phyloP scores from a whole-genome alignment of 2,888 invertebrate species.

The Watsonalla binaria region DNA sequence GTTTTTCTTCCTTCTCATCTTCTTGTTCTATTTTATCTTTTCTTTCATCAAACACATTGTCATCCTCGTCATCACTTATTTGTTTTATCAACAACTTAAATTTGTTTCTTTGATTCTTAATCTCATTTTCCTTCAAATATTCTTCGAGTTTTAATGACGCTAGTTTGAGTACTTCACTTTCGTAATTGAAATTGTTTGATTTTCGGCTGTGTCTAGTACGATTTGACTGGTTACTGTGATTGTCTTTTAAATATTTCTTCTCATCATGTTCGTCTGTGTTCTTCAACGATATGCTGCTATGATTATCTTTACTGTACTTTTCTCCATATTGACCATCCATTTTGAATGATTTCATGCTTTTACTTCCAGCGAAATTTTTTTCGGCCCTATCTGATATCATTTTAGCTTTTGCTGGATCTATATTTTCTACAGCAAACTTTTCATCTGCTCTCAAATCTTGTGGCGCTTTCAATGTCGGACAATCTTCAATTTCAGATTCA shows the following conservation, averaged over 20 bases:
- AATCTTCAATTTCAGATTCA: slow-evolving; percentile 74
- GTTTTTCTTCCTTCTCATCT: slow-evolving; percentile 38
- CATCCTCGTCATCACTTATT: slow-evolving; percentile 46
- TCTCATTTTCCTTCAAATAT: slow-evolving; percentile 65
- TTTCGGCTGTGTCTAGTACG: slow-evolving; percentile 54
- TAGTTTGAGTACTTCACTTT: slow-evolving; percentile 78
- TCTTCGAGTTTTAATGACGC: slow-evolving; percentile 75
- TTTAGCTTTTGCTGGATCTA: slow-evolving; percentile 60
- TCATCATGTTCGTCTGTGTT: slow-evolving; percentile 64
- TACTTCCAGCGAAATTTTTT: slow-evolving; percentile 54
- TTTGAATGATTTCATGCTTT: slow-evolving; percentile 63
- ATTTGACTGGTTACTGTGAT: slow-evolving; percentile 65
- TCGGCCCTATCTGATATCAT: slow-evolving; percentile 59
- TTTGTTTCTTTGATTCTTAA: slow-evolving; percentile 38
- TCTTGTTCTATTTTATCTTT: slow-evolving; percentile 26
- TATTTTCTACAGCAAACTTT: slow-evolving; percentile 62
- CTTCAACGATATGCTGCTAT: slow-evolving; percentile 60
- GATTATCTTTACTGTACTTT: slow-evolving; percentile 61
- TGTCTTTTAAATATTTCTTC: slow-evolving; percentile 64
- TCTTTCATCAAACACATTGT: slow-evolving; percentile 44
- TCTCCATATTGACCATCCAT: slow-evolving; percentile 64
- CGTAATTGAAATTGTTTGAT: slow-evolving; percentile 79
- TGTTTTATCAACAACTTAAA: slow-evolving; percentile 50
- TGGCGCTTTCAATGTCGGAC: slow-evolving; percentile 70
- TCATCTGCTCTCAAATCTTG: slow-evolving; percentile 76